phyloP scores from a whole-genome alignment of 1,140 invertebrate species.

The Diabrotica virgifera region DNA sequence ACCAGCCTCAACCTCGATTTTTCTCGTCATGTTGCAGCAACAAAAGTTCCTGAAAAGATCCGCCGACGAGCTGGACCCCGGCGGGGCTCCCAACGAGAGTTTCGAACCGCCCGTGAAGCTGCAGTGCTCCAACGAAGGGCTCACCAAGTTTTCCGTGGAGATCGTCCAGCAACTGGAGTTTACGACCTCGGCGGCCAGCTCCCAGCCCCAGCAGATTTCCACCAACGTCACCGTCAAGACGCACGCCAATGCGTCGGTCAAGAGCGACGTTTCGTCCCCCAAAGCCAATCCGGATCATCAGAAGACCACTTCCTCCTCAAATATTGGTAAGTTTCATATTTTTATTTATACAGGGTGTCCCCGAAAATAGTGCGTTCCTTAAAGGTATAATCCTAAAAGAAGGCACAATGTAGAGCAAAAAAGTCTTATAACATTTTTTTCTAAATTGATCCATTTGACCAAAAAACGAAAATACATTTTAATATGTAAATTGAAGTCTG shows the following conservation, averaged over 20 bases:
- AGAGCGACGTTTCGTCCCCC: conserved; percentile 65
- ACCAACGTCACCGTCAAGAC: conserved; percentile 92
- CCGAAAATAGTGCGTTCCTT: too few species aligned
- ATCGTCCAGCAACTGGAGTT: conserved; percentile 88
- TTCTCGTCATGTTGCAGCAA: conserved; percentile 61
- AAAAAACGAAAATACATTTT: too few species aligned
- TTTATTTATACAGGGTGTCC: too few species aligned
- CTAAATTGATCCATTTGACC: too few species aligned
- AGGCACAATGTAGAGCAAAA: too few species aligned
- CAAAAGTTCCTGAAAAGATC: conserved; percentile 77
- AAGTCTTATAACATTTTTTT: too few species aligned
- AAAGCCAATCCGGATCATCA: conserved; percentile 48
- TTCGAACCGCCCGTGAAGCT: conserved; percentile 74
- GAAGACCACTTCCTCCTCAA: conserved; percentile 35
- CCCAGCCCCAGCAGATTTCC: conserved; percentile 84
- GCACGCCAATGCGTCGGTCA: conserved; percentile 77
- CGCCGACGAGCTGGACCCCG: conserved; percentile 68
- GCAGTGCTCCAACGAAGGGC: conserved; percentile 63
- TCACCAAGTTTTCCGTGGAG: conserved; percentile 59
- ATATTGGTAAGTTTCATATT: conserved; percentile 26
- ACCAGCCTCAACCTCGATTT: background rate
- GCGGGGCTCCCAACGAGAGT: conserved; percentile 55
- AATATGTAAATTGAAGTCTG: too few species aligned
- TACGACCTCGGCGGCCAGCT: conserved; percentile 75
- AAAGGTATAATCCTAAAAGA: too few species aligned